Base-by-base conservation (phyloP, 2,113 vertebrate genomes). In the Peromyscus maniculatus region DNA sequence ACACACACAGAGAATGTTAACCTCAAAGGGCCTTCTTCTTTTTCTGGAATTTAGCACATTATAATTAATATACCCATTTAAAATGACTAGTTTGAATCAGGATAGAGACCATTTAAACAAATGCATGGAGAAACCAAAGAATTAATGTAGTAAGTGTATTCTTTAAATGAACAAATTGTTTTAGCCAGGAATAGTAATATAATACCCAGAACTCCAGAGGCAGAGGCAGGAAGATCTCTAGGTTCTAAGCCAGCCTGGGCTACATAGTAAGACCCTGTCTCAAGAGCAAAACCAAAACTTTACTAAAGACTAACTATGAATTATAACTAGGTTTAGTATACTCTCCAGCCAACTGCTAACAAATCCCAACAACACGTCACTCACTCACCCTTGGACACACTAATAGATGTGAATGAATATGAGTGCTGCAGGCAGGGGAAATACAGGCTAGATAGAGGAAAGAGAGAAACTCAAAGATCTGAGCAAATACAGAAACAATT, bases 31-130 rank as follows among this genome's bases (percentile, higher is more conserved):
- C 36, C 15, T 67, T 28, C 15, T 67, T 96, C 5, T 9, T 66
- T 75, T 75, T 57, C 79, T 94, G 1, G 87, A 83, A 96, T 43
- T 39, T 19, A 74, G 8, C 33, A 80, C 15, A 86, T 89, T 87
- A 77, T 66, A 93, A 77, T 19, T 62, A 87, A 49, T 26, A 28
- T 62, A 31, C 3, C 17, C 72, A 91, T 59, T 66, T 66, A 95
- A 75, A 96, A 91, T 39, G 12, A 88, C 10, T 80, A 67, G 13
- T 77, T 46, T 89, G n/a, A 67, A 91, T 62, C 71, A 86, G 26
- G 7, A 24, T 93, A 9, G 24, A 94, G 43, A 92, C 62, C 57
- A 90, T 82, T 66, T 95, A 94, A 91, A 87, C 33, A 94, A 91
- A 90, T 33, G 19, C 21, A 87, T 26, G 31, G 87, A 90, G 89